Evolutionary conservation across 2,113 vertebrate species (phyloP), one percentile per base, ranked within the genome.

Genomic region (Redunca redunca): DNA sequence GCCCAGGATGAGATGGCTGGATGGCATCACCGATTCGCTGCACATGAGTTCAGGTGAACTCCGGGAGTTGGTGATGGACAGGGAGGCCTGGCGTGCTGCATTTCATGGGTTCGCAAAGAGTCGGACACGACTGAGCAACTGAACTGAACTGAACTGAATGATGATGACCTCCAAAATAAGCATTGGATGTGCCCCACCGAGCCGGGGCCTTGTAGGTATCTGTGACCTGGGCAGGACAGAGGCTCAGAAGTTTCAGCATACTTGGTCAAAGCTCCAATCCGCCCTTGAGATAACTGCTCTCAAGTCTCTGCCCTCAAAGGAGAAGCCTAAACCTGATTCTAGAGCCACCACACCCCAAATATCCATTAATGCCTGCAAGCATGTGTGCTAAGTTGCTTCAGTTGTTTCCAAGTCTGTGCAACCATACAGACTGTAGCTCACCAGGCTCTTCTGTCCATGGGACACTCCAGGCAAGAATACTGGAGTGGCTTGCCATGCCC

Each of bases 261-360:
- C n/a, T 33, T 81, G 48, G n/a, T 30, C 58, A 96, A 94, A 95
- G 46, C 14, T 21, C 74, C 58, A 83, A 28, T 48, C 46, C 33
- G 6, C 26, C n/a, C 60, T 81, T n/a, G 57, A 80, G 55, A 88
- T 55, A 91, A 85, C 74, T 92, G 26, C 55, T 78, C 33, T 93
- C n/a, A 71, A 53, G 58, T 71, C 17, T 82, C 74, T 97, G 19
- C 52, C 84, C 48, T 97, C 88, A 90, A 46, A 57, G 43, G n/a
- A 94, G 55, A 94, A 94, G 28, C 3, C 43, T 46, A 89, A 82
- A 57, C 43, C 50, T 71, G 40, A 92, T 85, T 77, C 40, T 83
- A 78, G n/a, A 89, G 62, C 13, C 81, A 57, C 55, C 19, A 93
- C 62, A 23, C 57, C 55, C 33, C 48, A 91, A 82, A 85, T 57